A percentile compares a stretch with the other conserved stretches of the same genome.
These are phyloP conservation scores for Danionella dracula DNA, from an alignment of 2,797 vertebrate species.

Conservation along the genomic window DNA sequence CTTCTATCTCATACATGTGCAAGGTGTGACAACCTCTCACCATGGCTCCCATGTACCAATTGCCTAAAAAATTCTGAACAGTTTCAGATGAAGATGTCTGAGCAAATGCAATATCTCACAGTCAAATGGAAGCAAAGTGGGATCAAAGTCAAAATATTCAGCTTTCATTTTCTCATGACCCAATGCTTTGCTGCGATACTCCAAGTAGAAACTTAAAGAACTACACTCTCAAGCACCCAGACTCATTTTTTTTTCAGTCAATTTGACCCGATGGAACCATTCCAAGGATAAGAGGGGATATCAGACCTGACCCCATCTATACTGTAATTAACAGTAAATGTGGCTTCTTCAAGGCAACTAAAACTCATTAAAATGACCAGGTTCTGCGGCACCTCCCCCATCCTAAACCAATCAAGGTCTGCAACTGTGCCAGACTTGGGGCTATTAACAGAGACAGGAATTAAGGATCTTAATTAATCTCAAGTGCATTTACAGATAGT, in stretches of 20 bases:
- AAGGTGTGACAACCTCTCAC: conserved; percentile 41
- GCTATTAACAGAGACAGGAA: conserved; percentile 72
- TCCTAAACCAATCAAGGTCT: conserved; percentile 68
- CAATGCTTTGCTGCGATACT: neutral
- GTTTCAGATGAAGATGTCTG: conserved; percentile 26
- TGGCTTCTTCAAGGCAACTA: conserved; percentile 55
- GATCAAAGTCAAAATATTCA: conserved; percentile 32
- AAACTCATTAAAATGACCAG: conserved; percentile 73
- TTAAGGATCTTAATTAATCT: conserved; percentile 76
- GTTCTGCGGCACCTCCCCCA: conserved; percentile 51
- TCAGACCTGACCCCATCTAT: conserved; percentile 63
- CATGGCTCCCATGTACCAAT: conserved; percentile 20
- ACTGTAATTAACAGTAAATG: conserved; percentile 62
- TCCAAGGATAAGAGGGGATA: conserved; percentile 50
- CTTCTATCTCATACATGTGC: conserved; percentile 40
- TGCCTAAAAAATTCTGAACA: conserved; percentile 3
- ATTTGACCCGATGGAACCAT: conserved; percentile 45
- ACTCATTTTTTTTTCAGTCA: no score
- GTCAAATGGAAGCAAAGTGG: conserved; percentile 19
- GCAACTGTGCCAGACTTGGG: conserved; percentile 63
- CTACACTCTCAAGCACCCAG: conserved; percentile 39
- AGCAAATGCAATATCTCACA: conserved; percentile 21
- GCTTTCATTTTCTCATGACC: conserved; percentile 28
- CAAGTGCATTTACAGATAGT: conserved; percentile 73
- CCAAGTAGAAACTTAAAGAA: neutral